Percentiles rank a stretch among this genome's conserved stretches.
Conservation (phyloP, 2,888 invertebrate species). For the Cephus pulcher region DNA sequence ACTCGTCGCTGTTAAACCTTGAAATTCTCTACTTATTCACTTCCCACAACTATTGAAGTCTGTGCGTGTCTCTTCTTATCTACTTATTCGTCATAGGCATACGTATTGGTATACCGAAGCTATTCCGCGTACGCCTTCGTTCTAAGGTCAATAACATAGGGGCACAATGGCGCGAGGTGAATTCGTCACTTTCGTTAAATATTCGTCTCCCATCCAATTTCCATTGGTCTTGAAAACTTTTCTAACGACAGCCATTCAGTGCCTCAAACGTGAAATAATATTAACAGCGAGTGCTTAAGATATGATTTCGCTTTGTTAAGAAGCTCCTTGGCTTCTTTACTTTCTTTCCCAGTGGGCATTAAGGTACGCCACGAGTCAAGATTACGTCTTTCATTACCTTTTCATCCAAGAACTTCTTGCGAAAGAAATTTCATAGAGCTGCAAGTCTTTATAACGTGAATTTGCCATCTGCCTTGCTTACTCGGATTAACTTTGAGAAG, state of each 20-base stretch:
- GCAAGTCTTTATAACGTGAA: background rate
- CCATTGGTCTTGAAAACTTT: background rate
- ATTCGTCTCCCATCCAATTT: background rate
- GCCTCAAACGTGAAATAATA: background rate
- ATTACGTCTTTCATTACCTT: background rate
- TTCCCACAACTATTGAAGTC: background rate
- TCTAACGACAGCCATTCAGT: background rate
- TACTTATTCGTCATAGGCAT: background rate
- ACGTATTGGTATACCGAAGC: slow-evolving; percentile 8
- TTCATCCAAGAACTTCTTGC: background rate
- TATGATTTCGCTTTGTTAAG: background rate
- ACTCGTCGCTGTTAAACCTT: slow-evolving; percentile 2
- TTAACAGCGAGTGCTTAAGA: background rate
- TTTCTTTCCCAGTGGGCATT: background rate
- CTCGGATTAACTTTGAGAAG: background rate
- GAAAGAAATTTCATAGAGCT: background rate
- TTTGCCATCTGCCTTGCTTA: background rate
- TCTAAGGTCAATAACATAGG: slow-evolving; percentile 24
- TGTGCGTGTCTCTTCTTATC: background rate
- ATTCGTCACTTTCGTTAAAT: background rate
- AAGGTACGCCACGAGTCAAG: background rate
- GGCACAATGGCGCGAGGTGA: slow-evolving; percentile 1
- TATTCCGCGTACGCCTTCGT: slow-evolving; percentile 5
- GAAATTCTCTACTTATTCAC: background rate
- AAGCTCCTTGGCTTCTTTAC: background rate